Percentiles rank a stretch among this genome's conserved stretches.
Conservation (phyloP, 2,113 vertebrate species). For the Seriola rivoliana region DNA sequence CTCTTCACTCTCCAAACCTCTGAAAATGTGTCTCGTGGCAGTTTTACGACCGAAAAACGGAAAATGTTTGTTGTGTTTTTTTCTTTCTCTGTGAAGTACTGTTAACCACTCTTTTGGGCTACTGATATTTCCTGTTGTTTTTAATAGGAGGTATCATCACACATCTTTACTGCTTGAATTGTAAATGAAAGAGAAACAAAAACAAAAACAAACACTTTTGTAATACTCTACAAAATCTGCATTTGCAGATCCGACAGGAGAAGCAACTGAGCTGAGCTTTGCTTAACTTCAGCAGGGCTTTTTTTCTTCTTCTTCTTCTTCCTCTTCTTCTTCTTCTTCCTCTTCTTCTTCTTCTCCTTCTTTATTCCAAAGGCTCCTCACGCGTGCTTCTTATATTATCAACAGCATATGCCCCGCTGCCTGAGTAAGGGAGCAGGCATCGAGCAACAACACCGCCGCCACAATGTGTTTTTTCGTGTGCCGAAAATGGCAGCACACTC, state of each 20-base stretch:
- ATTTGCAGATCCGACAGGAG: neutral
- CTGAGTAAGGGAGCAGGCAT: conserved; percentile 1
- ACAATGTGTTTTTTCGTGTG: conserved; percentile 34
- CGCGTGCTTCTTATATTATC: neutral
- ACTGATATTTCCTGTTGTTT: conserved; percentile 47
- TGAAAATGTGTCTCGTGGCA: conserved; percentile 72
- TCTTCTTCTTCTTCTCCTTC: neutral
- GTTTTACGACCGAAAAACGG: conserved; percentile 33
- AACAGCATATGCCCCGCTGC: conserved; percentile 55
- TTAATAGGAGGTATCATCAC: conserved; percentile 36
- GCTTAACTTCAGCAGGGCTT: conserved; percentile 1
- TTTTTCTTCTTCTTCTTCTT: neutral
- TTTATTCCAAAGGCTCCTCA: neutral
- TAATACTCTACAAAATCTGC: conserved; percentile 19
- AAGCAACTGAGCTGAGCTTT: neutral
- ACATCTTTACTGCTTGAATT: conserved; percentile 23
- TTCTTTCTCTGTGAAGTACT: conserved; percentile 61
- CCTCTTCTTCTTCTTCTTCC: neutral
- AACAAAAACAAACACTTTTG: conserved; percentile 26
- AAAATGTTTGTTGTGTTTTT: conserved; percentile 45
- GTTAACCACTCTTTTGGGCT: conserved; percentile 55
- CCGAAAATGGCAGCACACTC: conserved; percentile 32
- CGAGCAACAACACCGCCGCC: conserved; percentile 29
- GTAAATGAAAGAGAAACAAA: conserved; percentile 16
- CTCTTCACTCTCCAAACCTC: conserved; percentile 46